Evolutionary conservation across 1,140 invertebrate genomes (phyloP).

Genomic region (Lepidurus packardi): DNA sequence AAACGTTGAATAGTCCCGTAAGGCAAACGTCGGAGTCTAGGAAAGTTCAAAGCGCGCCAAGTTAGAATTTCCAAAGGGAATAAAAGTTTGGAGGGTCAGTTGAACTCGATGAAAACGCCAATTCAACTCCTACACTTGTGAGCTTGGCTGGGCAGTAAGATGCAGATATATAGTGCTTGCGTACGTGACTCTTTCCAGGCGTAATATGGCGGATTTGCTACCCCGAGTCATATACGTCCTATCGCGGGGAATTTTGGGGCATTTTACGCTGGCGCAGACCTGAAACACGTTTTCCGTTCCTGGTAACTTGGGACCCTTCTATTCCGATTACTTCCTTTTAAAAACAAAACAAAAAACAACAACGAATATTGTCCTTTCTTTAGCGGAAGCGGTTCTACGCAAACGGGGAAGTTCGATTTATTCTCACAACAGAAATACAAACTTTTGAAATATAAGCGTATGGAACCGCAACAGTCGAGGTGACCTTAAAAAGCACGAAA

Average conservation of each 20-base stretch:
- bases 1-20: neutral
- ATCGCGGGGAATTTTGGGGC: constrained; percentile 4
- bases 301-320: no score
- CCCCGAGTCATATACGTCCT: neutral
- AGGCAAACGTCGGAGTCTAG: neutral
- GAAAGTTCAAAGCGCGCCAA: neutral
- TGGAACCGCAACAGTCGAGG: no score
- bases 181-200: neutral
- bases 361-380: no score
- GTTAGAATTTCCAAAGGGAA: neutral
- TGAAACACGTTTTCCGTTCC: no score
- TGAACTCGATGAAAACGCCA: neutral
- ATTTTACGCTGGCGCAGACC: neutral
- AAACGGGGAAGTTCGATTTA: no score
- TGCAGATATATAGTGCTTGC: neutral
- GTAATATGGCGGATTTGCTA: constrained; percentile 19
- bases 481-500: no score
- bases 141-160: neutral
- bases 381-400: no score
- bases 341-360: no score
- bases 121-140: neutral
- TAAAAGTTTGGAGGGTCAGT: neutral
- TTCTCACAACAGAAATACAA: no score
- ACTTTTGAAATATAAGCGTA: no score
- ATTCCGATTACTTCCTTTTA: no score